Conservation (phyloP, 2,888 invertebrate species). For the Cheilosia urbana region DNA sequence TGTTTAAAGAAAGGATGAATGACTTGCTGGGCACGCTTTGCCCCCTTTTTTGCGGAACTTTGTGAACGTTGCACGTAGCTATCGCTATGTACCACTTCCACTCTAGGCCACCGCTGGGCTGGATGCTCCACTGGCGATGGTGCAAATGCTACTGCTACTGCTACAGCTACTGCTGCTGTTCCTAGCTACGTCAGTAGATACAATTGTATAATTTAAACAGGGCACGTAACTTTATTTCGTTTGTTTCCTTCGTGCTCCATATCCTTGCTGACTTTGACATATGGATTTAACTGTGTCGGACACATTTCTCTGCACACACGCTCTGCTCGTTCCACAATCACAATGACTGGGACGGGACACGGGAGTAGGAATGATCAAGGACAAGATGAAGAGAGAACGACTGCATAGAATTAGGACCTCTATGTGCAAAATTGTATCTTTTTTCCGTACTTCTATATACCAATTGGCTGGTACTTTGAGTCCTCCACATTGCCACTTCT, state of each 20-base stretch:
- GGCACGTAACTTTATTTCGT: conserved; percentile 75
- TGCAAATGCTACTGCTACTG: conserved; percentile 16
- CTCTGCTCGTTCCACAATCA: conserved; percentile 1
- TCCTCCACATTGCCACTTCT: conserved; percentile 56
- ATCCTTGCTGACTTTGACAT: conserved; percentile 73
- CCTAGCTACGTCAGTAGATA: conserved; percentile 43
- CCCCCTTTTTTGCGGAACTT: conserved; percentile 22
- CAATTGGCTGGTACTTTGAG: conserved; percentile 3
- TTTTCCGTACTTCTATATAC: background rate
- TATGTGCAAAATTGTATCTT: conserved; percentile 8
- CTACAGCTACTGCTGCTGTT: conserved; percentile 30
- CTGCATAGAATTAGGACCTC: conserved; percentile 32
- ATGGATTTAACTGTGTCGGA: conserved; percentile 72
- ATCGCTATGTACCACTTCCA: conserved; percentile 29
- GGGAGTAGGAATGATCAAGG: conserved; percentile 22
- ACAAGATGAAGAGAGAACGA: conserved; percentile 3
- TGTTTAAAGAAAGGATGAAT: conserved; percentile 54
- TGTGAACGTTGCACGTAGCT: conserved; percentile 48
- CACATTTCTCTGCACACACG: conserved; percentile 33
- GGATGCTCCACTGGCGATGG: conserved; percentile 1
- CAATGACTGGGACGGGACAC: background rate
- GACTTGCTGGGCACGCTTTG: conserved; percentile 64
- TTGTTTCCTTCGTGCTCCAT: conserved; percentile 74
- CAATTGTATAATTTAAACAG: conserved; percentile 74
- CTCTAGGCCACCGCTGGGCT: conserved; percentile 10